These are phyloP conservation scores for Epinephelus coioides DNA, from an alignment of 2,797 vertebrate genomes.

Conservation along the genomic window DNA sequence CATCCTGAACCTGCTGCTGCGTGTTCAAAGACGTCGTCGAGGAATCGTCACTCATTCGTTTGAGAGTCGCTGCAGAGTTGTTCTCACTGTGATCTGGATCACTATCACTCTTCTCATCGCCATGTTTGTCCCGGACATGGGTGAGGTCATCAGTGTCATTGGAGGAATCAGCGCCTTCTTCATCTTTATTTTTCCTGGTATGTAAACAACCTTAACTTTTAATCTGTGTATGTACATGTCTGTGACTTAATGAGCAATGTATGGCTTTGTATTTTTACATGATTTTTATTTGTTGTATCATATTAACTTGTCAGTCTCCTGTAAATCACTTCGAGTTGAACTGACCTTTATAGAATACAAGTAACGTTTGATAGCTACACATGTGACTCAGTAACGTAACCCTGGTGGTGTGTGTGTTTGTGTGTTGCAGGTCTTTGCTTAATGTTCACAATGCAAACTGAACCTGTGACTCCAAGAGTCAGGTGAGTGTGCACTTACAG, in stretches of 20 bases:
- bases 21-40: slow-evolving; percentile 63
- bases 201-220: slow-evolving; percentile 27
- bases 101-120: slow-evolving; percentile 87
- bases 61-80: slow-evolving; percentile 81
- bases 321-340: background rate
- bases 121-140: slow-evolving; percentile 93
- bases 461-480: slow-evolving; percentile 80
- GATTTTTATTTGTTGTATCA: background rate
- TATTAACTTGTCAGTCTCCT: background rate
- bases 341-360: background rate
- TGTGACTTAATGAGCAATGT: background rate
- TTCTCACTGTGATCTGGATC: slow-evolving; percentile 91
- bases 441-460: slow-evolving; percentile 87
- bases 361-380: background rate
- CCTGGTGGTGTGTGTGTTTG: slow-evolving; percentile 30
- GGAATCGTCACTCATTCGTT: slow-evolving; percentile 58
- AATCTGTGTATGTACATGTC: background rate
- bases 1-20: slow-evolving; percentile 87
- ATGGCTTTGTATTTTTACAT: background rate
- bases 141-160: slow-evolving; percentile 91
- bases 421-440: slow-evolving; percentile 91
- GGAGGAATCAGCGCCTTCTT: slow-evolving; percentile 96
- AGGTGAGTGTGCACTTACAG: slow-evolving; percentile 80
- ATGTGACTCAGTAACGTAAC: background rate
- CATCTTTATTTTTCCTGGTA: slow-evolving; percentile 98